phyloP scores from a whole-genome alignment of 1,140 invertebrate species.

The Ostrea denselamellosa region DNA sequence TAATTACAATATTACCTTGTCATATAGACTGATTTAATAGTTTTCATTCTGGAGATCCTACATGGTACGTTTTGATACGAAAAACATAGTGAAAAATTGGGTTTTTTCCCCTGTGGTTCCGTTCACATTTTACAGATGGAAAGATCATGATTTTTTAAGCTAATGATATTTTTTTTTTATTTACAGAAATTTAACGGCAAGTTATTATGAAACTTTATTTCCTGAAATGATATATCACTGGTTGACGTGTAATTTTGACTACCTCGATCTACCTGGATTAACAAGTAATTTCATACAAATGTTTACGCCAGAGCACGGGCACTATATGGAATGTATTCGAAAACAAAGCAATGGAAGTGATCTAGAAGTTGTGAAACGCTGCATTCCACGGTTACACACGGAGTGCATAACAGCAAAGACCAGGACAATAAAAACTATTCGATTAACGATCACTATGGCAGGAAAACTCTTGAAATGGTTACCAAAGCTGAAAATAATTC shows the following conservation, averaged over 20 bases:
- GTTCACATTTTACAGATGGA: too few relatives aligned
- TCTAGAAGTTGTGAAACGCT: not conserved
- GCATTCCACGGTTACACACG: not conserved
- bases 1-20: too few relatives aligned
- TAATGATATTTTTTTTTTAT: too few relatives aligned
- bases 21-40: too few relatives aligned
- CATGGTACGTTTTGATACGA: too few relatives aligned
- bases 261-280: not conserved
- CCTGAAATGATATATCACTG: not conserved
- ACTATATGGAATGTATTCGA: not conserved
- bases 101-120: too few relatives aligned
- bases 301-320: not conserved
- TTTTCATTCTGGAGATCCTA: too few relatives aligned
- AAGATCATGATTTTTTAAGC: too few relatives aligned
- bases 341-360: not conserved
- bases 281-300: not conserved
- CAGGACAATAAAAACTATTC: not conserved
- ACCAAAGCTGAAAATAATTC: not conserved
- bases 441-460: not conserved
- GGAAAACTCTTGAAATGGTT: conserved; percentile 2
- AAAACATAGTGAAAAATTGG: too few relatives aligned
- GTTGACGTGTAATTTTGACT: not conserved
- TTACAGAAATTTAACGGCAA: not conserved
- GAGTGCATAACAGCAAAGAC: not conserved
- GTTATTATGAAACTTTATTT: not conserved